Evolutionary conservation across 2,888 invertebrate species (phyloP), one percentile per base, ranked within the genome.

Genomic region (Blastobasis adustella): DNA sequence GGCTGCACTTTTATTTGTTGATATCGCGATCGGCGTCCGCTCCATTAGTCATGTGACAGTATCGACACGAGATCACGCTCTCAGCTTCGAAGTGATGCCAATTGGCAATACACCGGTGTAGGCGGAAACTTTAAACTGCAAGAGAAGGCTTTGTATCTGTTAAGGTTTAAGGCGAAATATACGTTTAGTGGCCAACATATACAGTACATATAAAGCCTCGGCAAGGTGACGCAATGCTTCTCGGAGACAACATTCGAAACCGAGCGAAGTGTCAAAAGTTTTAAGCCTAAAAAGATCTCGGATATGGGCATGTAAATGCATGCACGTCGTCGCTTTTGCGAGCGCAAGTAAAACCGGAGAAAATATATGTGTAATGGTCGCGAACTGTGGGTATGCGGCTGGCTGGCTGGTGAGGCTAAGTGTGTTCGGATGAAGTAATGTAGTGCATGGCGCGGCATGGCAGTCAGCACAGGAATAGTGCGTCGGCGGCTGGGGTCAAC

Each of bases 41-140:
- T 79, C 86, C 87, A 87, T 87, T 88, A 87, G 84, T 88, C 87
- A 86, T 81, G 78, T 86, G 87, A 87, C 87, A 85, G 73, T 86
- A 87, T 87, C 87, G 82, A 84, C 80, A 77, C 71, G 74, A 79
- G 77, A 86, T 86, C 87, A 75, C 71, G 76, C 79, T 77, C 79
- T 71, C 71, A 73, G 72, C 23, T 23, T 23, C 23, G 23, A 23
- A 23, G 23, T 23, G 23, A 71, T 69, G 73, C 78, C 60, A 67
- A 6, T 7, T n/a, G n/a, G 41, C n/a, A 7, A n/a, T 7, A 41
- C 23, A 23, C 23, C 23, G 23, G 23, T 23, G 23, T 23, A 23
- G 23, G 23, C 23, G 23, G 23, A 23, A 23, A 23, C 23, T 23
- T 23, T 23, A 23, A 23, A 23, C 23, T 23, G 23, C 23, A 23